Base-by-base conservation (phyloP, 2,888 invertebrate species). In the Leptinotarsa juncta region DNA sequence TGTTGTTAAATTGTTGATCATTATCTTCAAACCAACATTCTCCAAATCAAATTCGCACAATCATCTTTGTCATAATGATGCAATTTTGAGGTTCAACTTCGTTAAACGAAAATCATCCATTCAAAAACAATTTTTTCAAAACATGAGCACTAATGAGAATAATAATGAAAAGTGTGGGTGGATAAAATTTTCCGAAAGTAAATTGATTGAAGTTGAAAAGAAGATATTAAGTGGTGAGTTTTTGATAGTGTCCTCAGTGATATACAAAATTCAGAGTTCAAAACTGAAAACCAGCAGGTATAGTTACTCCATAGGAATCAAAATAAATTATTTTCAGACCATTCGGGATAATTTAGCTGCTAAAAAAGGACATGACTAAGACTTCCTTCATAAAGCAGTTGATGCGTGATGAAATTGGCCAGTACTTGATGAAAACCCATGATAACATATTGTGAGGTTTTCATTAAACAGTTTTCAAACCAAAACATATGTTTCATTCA, bases 201-300 rank as follows among this genome's bases (percentile, higher is more conserved):
- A 94, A 92, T 89, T 96, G 81, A 91, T 95, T 73, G 90, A 93
- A 80, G 93, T 94, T 4, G 96, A 96, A 86, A 94, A 94, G 86
- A 93, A 91, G 87, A 94, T 96, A 85, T 88, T 96, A 66, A 93
- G 95, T 85, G 94, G 95, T 95, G 89, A 92, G 92, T 89, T 66
- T 42, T 55, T 62, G 10, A 20, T 23, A 10, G 57, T 48, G 23
- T 5, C n/a, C 50, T 18, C 10, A 42, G 10, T 42, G 42, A 42
- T 10, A 42, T 42, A 42, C 10, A 7, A 42, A 42, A 12, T 10
- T 42, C 10, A 42, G 42, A 42, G 10, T 42, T 42, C 7, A 10
- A 42, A 42, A 42, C 10, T 12, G 10, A 42, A 32, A 32, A 42
- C 42, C 42, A 42, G 42, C 10, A 42, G 10, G 42, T 42, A n/a